Evolutionary conservation across 2,888 invertebrate genomes (phyloP), one percentile per base, ranked within the genome.

Genomic region (Brachypterus glaber): DNA sequence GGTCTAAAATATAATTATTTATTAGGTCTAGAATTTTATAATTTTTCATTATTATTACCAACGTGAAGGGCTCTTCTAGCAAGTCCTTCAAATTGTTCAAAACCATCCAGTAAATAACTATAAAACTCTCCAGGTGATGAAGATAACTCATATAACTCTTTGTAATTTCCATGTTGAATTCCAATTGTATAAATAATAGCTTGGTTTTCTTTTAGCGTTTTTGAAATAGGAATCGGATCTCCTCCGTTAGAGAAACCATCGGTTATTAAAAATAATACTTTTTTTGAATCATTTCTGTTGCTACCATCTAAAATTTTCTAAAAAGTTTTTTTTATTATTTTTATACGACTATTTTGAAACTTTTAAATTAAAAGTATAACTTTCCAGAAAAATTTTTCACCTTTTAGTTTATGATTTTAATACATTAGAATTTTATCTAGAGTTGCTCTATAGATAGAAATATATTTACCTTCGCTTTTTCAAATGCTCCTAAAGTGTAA

Each of bases 161-260:
- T 67, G 21, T 73, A 72, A 55, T 81, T 80, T 9, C 81, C 81
- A 48, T 75, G 76, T 44, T 70, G 65, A 36, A 81, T 79, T 2
- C 79, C 72, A 37, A 71, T 67, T 0, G 74, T 73, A 44, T 74
- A 73, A 36, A 76, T 69, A 2, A 66, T 69, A 1, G 70, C 67
- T 21, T 70, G 67, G 18, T 68, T 63, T 46, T 73, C 71, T 50
- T 75, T 73, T 3, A 82, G 58, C 26, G 69, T 60, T 29, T 66
- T 64, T 0, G 80, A 78, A 2, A 74, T 66, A 1, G 75, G 73
- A 5, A 74, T 62, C 0, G 82, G 82, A 62, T 79, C 74, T 0
- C 76, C 78, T 2, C 78, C 79, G 55, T 79, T 81, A 4, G 79
- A 79, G 54, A 76, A 81, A 9, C 81, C 81, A 52, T 82, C 81